Evolutionary conservation across 2,797 vertebrate genomes (phyloP).

Genomic region (Huso huso): DNA sequence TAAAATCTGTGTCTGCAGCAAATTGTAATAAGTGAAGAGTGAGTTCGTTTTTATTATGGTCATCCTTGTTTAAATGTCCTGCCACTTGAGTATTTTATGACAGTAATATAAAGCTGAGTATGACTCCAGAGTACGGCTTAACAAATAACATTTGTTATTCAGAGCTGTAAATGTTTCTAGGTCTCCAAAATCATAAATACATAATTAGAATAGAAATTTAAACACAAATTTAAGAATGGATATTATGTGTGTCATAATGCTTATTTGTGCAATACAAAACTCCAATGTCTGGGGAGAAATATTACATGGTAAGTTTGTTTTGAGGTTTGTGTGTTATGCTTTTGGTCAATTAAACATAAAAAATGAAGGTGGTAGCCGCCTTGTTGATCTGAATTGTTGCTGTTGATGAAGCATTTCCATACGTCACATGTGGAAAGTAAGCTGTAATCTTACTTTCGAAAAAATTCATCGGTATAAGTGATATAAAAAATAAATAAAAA

Average conservation of each 20-base stretch:
- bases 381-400: background rate
- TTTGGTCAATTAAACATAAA: slow-evolving; percentile 1
- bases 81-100: too few relatives aligned
- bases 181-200: too few relatives aligned
- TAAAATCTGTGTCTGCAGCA: too few relatives aligned
- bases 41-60: too few relatives aligned
- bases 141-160: too few relatives aligned
- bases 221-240: too few relatives aligned
- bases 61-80: too few relatives aligned
- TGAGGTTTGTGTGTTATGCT: slow-evolving; percentile 7
- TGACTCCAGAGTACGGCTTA: too few relatives aligned
- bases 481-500: background rate
- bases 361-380: background rate
- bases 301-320: background rate
- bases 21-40: too few relatives aligned
- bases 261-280: background rate
- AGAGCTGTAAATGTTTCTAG: too few relatives aligned
- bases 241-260: background rate
- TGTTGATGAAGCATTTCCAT: background rate
- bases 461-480: background rate
- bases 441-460: background rate
- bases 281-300: background rate
- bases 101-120: too few relatives aligned
- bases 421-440: background rate
- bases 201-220: too few relatives aligned